A percentile compares a stretch with the other conserved stretches of the same genome.
Evolutionary conservation across 1,140 invertebrate genomes (phyloP).

Genomic region (Bombus haemorrhoidalis): DNA sequence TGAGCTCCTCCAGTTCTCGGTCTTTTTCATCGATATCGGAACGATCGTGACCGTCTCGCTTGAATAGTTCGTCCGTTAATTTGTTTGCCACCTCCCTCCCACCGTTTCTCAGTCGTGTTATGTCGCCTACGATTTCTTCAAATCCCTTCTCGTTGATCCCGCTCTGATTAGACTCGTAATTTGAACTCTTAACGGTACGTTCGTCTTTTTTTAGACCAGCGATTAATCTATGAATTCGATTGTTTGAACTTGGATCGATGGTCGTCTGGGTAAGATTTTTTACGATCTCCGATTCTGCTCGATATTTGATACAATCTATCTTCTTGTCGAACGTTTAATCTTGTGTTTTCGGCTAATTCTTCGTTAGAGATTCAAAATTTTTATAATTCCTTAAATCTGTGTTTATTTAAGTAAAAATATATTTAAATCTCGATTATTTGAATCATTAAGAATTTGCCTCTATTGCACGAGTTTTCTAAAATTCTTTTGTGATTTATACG

Average conservation of each 20-base stretch:
- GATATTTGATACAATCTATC: neutral
- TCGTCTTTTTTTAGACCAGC: neutral
- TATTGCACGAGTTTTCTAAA: no score
- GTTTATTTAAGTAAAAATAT: no score
- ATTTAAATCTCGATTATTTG: no score
- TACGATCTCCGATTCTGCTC: neutral
- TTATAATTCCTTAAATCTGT: neutral
- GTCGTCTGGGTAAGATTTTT: neutral
- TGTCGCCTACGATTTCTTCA: neutral
- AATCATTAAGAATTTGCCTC: no score
- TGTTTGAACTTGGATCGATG: neutral
- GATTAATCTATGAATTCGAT: constrained; percentile 2
- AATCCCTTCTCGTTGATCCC: neutral
- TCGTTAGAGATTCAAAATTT: neutral
- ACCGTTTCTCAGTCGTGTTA: neutral
- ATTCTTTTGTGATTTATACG: no score
- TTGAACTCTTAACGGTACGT: neutral
- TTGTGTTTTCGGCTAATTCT: no score
- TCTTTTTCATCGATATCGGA: constrained; percentile 14
- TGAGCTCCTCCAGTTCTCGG: neutral
- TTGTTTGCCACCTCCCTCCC: neutral
- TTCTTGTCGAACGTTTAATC: neutral
- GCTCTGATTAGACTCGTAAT: neutral
- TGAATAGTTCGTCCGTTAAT: neutral
- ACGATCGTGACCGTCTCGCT: constrained; percentile 12